Evolutionary conservation across 2,113 vertebrate species (phyloP).

Genomic region (Lagopus leucura): DNA sequence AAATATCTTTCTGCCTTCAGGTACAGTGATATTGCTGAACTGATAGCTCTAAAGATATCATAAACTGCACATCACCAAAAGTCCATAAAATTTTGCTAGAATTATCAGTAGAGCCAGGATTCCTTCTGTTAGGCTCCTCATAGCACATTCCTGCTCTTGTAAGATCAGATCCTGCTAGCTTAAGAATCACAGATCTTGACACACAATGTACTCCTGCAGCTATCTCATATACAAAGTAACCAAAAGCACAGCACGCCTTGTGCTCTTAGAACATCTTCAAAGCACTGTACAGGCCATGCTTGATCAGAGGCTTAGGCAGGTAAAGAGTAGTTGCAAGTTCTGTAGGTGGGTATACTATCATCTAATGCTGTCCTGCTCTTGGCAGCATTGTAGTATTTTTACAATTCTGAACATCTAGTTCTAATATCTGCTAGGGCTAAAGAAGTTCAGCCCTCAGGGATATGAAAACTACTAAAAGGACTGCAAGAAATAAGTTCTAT

Average conservation of each 20-base stretch:
- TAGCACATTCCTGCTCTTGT: not conserved
- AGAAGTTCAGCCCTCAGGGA: not conserved
- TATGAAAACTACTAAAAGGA: not conserved
- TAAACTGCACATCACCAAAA: not conserved
- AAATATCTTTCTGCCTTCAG: not conserved
- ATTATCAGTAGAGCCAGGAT: not conserved
- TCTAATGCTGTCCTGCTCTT: not conserved
- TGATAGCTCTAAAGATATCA: not conserved
- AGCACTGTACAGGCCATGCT: accelerated
- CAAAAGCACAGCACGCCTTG: not conserved
- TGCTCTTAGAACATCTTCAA: not conserved
- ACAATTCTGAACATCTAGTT: not conserved
- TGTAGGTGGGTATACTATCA: too few relatives aligned
- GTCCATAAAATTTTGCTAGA: not conserved
- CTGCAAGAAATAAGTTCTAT: not conserved
- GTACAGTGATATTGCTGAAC: not conserved
- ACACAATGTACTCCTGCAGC: accelerated
- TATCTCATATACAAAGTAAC: not conserved
- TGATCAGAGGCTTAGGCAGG: not conserved
- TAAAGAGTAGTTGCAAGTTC: not conserved
- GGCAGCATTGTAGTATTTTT: not conserved
- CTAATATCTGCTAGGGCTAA: not conserved
- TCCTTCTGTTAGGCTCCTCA: not conserved
- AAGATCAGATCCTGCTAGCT: not conserved
- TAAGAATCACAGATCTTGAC: not conserved